Conservation (phyloP, 2,797 vertebrate species). For the Rhabdophis nuchalis region DNA sequence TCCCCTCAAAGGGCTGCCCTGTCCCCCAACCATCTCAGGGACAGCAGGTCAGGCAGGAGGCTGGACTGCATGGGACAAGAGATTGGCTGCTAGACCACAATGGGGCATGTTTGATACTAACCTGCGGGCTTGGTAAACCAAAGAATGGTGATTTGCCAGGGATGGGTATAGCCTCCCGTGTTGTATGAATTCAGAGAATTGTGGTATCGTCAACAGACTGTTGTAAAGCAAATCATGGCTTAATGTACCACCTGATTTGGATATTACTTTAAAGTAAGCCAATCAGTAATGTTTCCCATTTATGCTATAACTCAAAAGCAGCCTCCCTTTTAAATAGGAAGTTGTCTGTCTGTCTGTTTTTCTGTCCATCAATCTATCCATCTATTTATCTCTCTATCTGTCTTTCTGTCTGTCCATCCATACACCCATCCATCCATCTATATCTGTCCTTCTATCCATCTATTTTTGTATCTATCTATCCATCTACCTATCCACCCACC, state of each 20-base stretch:
- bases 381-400: too few relatives aligned
- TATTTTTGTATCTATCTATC: too few relatives aligned
- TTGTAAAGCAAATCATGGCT: neutral
- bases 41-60: neutral
- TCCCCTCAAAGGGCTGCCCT: neutral
- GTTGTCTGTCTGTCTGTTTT: neutral
- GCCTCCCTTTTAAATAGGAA: neutral
- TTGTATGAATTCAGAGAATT: neutral
- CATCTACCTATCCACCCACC: too few relatives aligned
- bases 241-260: neutral
- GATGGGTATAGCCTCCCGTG: neutral
- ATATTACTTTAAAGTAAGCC: neutral
- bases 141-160: neutral
- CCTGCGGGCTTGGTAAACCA: neutral
- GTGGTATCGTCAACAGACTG: neutral
- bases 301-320: neutral
- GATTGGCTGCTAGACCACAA: neutral
- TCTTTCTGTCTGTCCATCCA: neutral
- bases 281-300: neutral
- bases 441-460: too few relatives aligned
- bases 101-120: neutral
- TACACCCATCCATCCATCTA: too few relatives aligned
- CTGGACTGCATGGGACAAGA: neutral
- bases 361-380: fast-evolving
- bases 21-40: neutral